Evolutionary conservation across 2,888 invertebrate species (phyloP), one percentile per base, ranked within the genome.

Genomic region (Nemapogon koenigi): DNA sequence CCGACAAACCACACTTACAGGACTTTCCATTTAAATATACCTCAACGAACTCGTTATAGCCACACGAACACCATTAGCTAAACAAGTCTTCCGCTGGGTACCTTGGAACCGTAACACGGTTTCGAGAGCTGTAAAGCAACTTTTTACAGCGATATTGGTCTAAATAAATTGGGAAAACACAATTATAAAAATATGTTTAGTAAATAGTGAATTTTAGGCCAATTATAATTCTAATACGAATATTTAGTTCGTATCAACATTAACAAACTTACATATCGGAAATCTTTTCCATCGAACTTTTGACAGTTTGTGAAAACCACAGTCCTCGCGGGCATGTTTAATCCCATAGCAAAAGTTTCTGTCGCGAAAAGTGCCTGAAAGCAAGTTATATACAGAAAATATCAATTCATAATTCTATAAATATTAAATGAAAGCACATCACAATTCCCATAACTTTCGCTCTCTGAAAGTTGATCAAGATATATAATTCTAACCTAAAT

Each of bases 271-370:
- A 94, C 90, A 88, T 91, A 97, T 68, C 99, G 81, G 55, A 93
- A 92, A 57, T 94, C 91, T 62, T 90, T 93, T 13, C 99, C 99
- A 64, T 99, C 99, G 70, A 93, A 99, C 70, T 99, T 99, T 41
- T 94, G 85, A 26, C 93, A 90, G 30, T 88, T 90, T 0, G 98
- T 97, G 56, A 99, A 99, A 1, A 99, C 81, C 0, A 99, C 99
- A 0, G 99, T 99, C 53, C 98, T 87, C 0, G 99, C 99, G 3
- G 99, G 99, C 99, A 99, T 99, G 79, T 99, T 99, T 6, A 99
- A 78, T 1, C 99, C 99, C 99, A 99, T 99, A 13, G 99, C 96
- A 78, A 99, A 99, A 0, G 99, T 99, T 80, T 99, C 99, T 0
- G 99, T 99, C 0, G 99, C 99, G 76, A 99, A 99, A 1, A 99